Conservation (phyloP, 2,888 invertebrate genomes). For the Mylabris sibirica region DNA sequence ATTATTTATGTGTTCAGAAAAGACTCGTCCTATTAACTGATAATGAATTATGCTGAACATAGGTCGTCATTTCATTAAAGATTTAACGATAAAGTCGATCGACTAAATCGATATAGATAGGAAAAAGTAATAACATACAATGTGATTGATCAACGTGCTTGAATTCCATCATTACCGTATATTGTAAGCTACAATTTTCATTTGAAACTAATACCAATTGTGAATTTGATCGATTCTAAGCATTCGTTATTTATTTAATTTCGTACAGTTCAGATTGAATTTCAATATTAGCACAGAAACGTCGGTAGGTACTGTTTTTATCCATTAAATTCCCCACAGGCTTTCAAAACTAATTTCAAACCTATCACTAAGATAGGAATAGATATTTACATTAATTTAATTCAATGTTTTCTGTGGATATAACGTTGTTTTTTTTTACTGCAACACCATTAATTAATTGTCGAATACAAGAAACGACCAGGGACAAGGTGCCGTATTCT, state of each 20-base stretch:
- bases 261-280: no score
- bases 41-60: conserved; percentile 25
- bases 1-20: conserved; percentile 20
- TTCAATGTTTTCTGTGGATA: not conserved
- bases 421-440: not conserved
- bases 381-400: not conserved
- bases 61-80: conserved; percentile 23
- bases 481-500: no score
- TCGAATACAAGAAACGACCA: not conserved
- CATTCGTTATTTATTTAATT: no score
- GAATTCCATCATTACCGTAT: no score
- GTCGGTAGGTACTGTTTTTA: not conserved
- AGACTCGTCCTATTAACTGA: conserved; percentile 20
- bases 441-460: not conserved
- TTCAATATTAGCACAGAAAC: no score
- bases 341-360: not conserved
- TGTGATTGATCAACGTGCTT: not conserved
- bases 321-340: not conserved
- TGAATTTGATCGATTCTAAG: no score
- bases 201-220: no score
- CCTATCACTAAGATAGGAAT: not conserved
- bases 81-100: conserved; percentile 23
- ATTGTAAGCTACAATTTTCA: no score
- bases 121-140: no score
- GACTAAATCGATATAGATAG: conserved; percentile 23